Percentiles rank a stretch among this genome's conserved stretches.
Evolutionary conservation across 2,113 vertebrate species (phyloP).

Genomic region (Dicaeum eximium): DNA sequence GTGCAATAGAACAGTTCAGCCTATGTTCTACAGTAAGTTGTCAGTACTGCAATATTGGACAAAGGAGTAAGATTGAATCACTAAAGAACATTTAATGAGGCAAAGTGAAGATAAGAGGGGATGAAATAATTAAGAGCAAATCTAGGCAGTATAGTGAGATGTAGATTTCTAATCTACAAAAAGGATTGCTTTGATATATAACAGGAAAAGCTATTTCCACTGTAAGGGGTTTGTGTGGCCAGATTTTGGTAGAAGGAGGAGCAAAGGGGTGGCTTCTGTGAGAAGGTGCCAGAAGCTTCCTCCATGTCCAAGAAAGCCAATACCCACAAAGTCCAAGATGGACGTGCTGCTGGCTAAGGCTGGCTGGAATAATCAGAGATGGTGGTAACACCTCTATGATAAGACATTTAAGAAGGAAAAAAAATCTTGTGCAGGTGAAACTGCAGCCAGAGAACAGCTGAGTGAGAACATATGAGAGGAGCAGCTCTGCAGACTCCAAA

Average conservation of each 20-base stretch:
- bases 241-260: not conserved
- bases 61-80: not conserved
- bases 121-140: not conserved
- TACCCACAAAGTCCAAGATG: not conserved
- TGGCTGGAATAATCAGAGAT: not conserved
- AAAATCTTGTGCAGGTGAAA: not conserved
- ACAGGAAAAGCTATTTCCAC: not conserved
- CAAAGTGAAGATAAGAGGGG: not conserved
- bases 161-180: not conserved
- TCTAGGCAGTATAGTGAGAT: not conserved
- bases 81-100: not conserved
- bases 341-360: rapidly evolving
- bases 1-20: not conserved
- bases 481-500: not conserved
- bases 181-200: not conserved
- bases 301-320: not conserved
- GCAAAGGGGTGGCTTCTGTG: not conserved
- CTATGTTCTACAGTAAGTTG: not conserved
- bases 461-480: rapidly evolving
- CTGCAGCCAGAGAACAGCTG: not conserved
- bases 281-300: not conserved
- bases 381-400: too few species aligned
- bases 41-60: not conserved
- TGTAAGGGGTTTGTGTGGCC: not conserved
- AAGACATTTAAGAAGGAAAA: not conserved